A percentile compares a stretch with the other conserved stretches of the same genome.
These are phyloP conservation scores for Pangasius djambal DNA, from an alignment of 2,797 vertebrate species.

Conservation along the genomic window DNA sequence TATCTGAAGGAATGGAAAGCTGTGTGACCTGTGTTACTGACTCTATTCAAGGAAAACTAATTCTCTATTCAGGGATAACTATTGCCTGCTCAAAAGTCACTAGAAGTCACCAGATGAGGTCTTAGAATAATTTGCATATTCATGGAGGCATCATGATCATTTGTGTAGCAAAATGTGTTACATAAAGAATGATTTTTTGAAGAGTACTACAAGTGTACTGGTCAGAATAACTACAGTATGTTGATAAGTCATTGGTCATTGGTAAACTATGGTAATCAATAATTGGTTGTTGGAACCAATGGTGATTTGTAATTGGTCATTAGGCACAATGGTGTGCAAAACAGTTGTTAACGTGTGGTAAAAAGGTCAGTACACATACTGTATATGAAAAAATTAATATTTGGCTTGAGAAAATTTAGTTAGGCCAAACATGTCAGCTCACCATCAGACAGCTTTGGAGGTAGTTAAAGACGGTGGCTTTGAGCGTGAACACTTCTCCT, in stretches of 20 bases:
- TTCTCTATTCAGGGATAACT: neutral
- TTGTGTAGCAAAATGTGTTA: too few species aligned
- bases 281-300: neutral
- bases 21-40: neutral
- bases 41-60: neutral
- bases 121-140: neutral
- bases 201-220: neutral
- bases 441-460: slow-evolving; percentile 82
- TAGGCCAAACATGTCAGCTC: slow-evolving; percentile 37
- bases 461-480: slow-evolving; percentile 85
- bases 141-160: neutral
- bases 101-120: neutral
- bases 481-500: slow-evolving; percentile 82
- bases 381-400: neutral
- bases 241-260: neutral
- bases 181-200: neutral
- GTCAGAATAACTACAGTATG: neutral
- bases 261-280: neutral
- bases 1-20: neutral
- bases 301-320: neutral
- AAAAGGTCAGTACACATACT: neutral
- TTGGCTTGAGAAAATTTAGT: neutral
- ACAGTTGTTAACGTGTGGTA: neutral
- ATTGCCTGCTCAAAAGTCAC: neutral
- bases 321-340: neutral